Evolutionary conservation across 2,113 vertebrate species (phyloP), one percentile per base, ranked within the genome.

Genomic region (Bos javanicus): DNA sequence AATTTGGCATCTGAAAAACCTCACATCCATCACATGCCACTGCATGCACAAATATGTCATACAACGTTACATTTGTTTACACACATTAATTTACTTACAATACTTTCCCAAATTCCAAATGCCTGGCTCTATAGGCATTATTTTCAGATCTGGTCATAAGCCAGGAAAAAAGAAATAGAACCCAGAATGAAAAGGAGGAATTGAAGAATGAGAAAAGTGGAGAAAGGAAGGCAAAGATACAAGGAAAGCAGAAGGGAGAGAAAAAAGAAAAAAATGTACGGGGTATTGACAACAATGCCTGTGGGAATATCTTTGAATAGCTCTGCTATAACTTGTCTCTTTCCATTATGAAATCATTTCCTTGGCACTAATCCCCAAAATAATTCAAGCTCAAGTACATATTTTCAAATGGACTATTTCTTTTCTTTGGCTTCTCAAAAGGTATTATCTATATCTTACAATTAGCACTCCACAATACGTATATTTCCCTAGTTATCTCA

Each of bases 331-430:
- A 62, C 4, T 26, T 43, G 26, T 71, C 36, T 84, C 48, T 84
- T 92, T 82, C 50, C 74, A 90, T 64, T 94, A 67, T 3, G n/a
- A 94, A 97, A 80, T 52, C 50, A 83, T 93, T 97, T 97, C 39
- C 48, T 95, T 92, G 56, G 91, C 94, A 19, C 23, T 74, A 91
- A 62, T 92, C 60, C 59, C 15, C 50, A 17, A 81, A 95, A 86
- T 46, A 62, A 67, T 39, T 74, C 46, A 96, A 95, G 39, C 39
- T 84, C 83, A 86, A 91, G 13, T 33, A 52, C 15, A 30, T 52
- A 52, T 87, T 62, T 76, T 83, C 54, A 94, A 91, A 83, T 46
- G 36, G 67, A 78, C 36, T 25, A 28, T 60, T 52, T 89, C 48
- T 57, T 67, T 64, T 67, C 15, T 97, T 92, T 85, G 54, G 25